Percentiles rank a stretch among this genome's conserved stretches.
Conservation (phyloP, 30 jellyfish, hydroid and myxozoan genomes). For the Mastigias papua region DNA sequence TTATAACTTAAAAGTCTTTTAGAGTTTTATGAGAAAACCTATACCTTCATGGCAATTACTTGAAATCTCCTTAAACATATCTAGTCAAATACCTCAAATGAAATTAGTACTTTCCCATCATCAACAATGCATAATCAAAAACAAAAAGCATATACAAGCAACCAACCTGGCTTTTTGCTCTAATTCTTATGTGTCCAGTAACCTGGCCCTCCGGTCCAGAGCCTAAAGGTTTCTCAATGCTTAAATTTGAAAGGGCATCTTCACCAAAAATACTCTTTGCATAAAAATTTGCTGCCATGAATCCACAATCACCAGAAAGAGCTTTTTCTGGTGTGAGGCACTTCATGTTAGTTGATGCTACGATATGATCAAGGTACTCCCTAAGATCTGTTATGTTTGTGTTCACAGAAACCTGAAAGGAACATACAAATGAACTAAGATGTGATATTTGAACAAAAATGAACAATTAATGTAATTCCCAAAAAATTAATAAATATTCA, state of each 20-base stretch:
- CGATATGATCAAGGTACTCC: conserved; percentile 87
- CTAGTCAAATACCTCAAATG: too few relatives aligned
- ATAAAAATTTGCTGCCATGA: conserved; percentile 96
- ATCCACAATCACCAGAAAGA: conserved; percentile 94
- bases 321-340: conserved; percentile 98
- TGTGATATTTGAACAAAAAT: too few relatives aligned
- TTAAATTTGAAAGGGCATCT: conserved; percentile 94
- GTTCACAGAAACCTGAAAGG: conserved; percentile 80
- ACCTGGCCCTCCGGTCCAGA: conserved; percentile 86
- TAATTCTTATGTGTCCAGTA: conserved; percentile 92
- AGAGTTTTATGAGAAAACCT: too few relatives aligned
- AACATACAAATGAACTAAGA: background rate
- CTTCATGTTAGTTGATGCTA: conserved; percentile 91
- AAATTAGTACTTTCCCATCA: too few relatives aligned
- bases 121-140: too few relatives aligned
- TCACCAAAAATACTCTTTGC: conserved; percentile 96
- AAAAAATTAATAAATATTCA: too few relatives aligned
- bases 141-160: background rate
- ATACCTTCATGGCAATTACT: too few relatives aligned
- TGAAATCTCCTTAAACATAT: too few relatives aligned
- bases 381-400: conserved; percentile 88
- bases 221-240: conserved; percentile 88
- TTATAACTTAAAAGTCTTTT: too few relatives aligned
- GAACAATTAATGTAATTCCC: too few relatives aligned
- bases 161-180: conserved; percentile 97